A percentile compares a stretch with the other conserved stretches of the same genome.
These are phyloP conservation scores for Daphoenositta chrysoptera DNA, from an alignment of 2,113 vertebrate genomes.

Conservation along the genomic window DNA sequence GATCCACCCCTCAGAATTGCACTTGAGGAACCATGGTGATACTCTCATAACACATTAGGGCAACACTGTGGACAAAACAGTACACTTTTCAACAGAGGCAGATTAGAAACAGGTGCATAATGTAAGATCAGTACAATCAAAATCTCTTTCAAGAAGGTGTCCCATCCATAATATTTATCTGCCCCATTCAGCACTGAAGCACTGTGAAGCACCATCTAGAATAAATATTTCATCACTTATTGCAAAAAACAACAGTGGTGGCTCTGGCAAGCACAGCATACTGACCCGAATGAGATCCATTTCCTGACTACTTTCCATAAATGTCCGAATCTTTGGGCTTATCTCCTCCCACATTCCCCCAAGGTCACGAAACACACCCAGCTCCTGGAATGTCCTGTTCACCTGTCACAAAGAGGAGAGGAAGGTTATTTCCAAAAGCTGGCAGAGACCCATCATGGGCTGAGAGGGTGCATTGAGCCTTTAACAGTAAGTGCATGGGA, in stretches of 20 bases:
- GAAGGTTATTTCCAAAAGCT: background rate
- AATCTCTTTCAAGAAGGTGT: background rate
- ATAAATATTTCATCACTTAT: background rate
- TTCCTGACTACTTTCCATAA: conserved; percentile 90
- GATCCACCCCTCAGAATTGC: background rate
- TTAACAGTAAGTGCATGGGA: background rate
- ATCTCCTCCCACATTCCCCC: conserved; percentile 95
- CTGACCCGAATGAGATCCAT: conserved; percentile 90
- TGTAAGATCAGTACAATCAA: background rate
- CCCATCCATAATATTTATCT: background rate
- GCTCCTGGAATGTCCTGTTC: conserved; percentile 95
- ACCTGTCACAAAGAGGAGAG: conserved; percentile 73
- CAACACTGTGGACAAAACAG: background rate
- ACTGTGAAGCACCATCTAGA: background rate
- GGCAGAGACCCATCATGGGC: background rate
- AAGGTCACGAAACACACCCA: conserved; percentile 89
- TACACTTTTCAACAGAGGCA: background rate
- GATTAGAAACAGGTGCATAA: background rate
- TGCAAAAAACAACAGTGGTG: background rate
- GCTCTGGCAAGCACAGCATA: background rate
- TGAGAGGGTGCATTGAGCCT: background rate
- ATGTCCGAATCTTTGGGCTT: conserved; percentile 88
- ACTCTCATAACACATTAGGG: background rate
- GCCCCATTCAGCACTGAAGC: background rate
- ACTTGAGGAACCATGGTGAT: background rate